phyloP scores from a whole-genome alignment of 1,140 invertebrate genomes.

The Drosophila sp. region DNA sequence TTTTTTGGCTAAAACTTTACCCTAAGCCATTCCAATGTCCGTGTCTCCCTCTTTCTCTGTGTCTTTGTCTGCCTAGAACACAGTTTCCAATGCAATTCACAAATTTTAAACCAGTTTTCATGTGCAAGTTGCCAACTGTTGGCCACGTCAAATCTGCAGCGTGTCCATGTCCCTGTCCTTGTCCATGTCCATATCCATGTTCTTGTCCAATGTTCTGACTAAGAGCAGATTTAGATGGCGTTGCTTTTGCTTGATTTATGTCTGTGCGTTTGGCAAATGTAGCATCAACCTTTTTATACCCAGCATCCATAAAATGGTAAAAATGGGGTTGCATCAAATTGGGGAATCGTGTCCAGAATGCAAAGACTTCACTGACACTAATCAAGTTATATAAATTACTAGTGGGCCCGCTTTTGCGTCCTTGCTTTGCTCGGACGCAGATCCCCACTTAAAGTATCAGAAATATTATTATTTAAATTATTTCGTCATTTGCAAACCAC shows the following conservation, averaged over 20 bases:
- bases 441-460: too few species aligned
- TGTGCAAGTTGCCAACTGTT: conserved; percentile 35
- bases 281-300: conserved; percentile 37
- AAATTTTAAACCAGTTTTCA: conserved; percentile 47
- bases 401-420: too few species aligned
- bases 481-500: too few species aligned
- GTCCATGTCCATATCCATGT: conserved; percentile 43
- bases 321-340: not conserved
- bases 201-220: conserved; percentile 47
- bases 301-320: not conserved
- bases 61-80: not conserved
- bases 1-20: conserved; percentile 61
- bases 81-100: conserved; percentile 52
- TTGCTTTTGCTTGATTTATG: conserved; percentile 72
- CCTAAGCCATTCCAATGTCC: conserved; percentile 9
- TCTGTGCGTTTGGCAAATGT: conserved; percentile 54
- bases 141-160: conserved; percentile 45
- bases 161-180: conserved; percentile 47
- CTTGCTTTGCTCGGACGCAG: too few species aligned
- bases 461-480: too few species aligned
- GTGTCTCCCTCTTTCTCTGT: not conserved
- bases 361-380: not conserved
- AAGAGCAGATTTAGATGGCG: conserved; percentile 8
- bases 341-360: not conserved
- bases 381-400: too few species aligned